These are phyloP conservation scores for Oryzias melastigma DNA, from an alignment of 2,113 vertebrate genomes.

Conservation along the genomic window DNA sequence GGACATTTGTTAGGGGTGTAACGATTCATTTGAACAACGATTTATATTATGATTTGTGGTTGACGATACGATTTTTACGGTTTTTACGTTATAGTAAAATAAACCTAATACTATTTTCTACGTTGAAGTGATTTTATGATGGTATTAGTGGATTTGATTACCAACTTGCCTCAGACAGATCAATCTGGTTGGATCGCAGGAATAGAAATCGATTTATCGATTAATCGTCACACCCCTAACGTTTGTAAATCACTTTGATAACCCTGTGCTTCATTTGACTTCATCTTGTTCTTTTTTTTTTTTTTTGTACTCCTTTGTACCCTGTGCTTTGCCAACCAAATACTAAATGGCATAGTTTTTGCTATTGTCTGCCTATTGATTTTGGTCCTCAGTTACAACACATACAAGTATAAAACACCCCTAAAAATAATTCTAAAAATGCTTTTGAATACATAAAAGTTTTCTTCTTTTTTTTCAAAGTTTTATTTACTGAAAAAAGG, in stretches of 20 bases:
- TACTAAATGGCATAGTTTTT: conserved; percentile 77
- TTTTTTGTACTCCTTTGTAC: conserved; percentile 60
- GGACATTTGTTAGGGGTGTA: conserved; percentile 43
- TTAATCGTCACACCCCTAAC: conserved; percentile 8
- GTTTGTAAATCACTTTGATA: conserved; percentile 65
- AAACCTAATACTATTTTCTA: too few species aligned
- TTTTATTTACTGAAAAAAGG: conserved; percentile 68
- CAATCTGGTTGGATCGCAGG: too few species aligned
- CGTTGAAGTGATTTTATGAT: too few species aligned
- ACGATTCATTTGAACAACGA: too few species aligned
- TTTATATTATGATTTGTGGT: too few species aligned
- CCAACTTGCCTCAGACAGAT: too few species aligned
- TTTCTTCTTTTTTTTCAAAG: conserved; percentile 59
- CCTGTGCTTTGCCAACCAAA: conserved; percentile 77
- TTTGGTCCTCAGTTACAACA: conserved; percentile 82
- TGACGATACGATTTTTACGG: too few species aligned
- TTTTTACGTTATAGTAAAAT: too few species aligned
- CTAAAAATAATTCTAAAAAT: conserved; percentile 81
- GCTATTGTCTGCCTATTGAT: conserved; percentile 76
- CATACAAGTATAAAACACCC: conserved; percentile 79
- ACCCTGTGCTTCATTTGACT: conserved; percentile 66
- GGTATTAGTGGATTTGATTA: too few species aligned
- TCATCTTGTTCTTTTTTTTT: conserved; percentile 18
- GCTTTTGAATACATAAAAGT: conserved; percentile 74
- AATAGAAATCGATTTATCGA: too few species aligned